Conservation (phyloP, 2,113 vertebrate genomes). For the Chiloscyllium plagiosum region DNA sequence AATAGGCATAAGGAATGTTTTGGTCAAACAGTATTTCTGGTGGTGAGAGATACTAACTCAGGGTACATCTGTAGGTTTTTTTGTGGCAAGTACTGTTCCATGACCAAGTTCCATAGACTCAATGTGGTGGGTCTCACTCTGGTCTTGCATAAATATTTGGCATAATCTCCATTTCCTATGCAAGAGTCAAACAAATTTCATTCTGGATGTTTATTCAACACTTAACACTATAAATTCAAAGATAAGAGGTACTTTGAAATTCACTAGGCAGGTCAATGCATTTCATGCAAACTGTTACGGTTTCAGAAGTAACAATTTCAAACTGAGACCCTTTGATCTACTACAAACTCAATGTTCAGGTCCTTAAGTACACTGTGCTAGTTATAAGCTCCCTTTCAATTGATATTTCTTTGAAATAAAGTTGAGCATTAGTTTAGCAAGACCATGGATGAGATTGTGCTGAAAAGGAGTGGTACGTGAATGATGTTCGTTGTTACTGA, state of each 20-base stretch:
- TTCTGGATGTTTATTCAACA: neutral
- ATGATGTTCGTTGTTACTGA: neutral
- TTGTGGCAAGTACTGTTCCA: neutral
- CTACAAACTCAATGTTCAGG: neutral
- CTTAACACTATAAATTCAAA: neutral
- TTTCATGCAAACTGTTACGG: neutral
- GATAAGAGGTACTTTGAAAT: neutral
- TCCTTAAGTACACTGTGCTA: neutral
- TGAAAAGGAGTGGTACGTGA: neutral
- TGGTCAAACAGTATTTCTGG: neutral
- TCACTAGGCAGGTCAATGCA: neutral
- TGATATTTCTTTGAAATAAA: neutral
- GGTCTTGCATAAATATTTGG: neutral
- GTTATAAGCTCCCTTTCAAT: neutral
- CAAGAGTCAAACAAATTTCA: neutral
- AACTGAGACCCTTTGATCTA: neutral
- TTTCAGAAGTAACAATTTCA: neutral
- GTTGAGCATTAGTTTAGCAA: neutral
- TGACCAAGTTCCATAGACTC: neutral
- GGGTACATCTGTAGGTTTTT: neutral
- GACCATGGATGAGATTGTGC: neutral
- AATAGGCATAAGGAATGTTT: neutral
- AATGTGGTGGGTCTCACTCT: neutral
- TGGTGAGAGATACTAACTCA: neutral
- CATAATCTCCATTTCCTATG: neutral